Evolutionary conservation across 2,113 vertebrate species (phyloP).

Genomic region (Scytalopus superciliaris): DNA sequence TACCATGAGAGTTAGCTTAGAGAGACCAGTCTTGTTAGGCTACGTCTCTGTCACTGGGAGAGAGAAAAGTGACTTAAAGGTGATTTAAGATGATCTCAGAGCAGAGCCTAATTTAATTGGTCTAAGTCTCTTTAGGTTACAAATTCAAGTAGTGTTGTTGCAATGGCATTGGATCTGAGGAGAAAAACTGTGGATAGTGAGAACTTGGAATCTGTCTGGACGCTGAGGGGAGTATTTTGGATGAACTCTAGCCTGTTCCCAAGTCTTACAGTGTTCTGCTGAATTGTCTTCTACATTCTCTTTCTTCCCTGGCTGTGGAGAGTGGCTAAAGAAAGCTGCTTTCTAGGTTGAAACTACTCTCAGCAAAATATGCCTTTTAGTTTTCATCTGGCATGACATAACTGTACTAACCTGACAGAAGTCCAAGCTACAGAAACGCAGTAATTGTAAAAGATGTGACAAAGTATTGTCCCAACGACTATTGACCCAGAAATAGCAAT

Average conservation of each 20-base stretch:
- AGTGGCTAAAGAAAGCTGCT: not conserved
- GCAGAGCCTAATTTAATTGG: not conserved
- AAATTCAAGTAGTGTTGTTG: not conserved
- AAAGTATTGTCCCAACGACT: not conserved
- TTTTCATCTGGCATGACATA: not conserved
- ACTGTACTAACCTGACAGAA: not conserved
- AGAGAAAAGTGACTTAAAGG: not conserved
- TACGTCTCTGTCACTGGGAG: not conserved
- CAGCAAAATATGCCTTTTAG: not conserved
- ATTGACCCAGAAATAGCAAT: conserved; percentile 8
- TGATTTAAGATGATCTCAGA: not conserved
- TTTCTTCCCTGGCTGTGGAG: not conserved
- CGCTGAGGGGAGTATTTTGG: not conserved
- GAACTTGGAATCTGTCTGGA: not conserved
- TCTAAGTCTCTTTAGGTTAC: not conserved
- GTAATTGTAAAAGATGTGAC: not conserved
- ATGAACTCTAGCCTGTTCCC: not conserved
- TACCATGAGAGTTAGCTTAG: not conserved
- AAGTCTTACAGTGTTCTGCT: not conserved
- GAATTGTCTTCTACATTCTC: not conserved
- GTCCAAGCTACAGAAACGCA: not conserved
- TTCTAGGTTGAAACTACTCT: not conserved
- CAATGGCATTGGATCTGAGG: not conserved
- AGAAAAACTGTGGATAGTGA: not conserved
- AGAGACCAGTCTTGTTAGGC: not conserved